phyloP scores from a whole-genome alignment of 2,888 invertebrate species.

The Xanthia icteritia region DNA sequence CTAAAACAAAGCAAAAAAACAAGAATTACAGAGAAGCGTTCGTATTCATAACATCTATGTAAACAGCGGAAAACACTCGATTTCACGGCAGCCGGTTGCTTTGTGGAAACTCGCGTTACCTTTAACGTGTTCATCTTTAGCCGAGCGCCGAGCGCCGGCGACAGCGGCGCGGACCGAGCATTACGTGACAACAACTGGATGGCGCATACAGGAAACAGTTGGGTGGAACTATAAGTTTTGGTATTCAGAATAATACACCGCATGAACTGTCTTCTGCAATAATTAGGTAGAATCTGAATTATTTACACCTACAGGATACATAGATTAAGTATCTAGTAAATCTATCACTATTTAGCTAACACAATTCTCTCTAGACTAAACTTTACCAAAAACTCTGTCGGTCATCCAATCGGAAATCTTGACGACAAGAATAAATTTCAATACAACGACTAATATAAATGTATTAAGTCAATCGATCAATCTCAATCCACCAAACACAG shows the following conservation, averaged over 20 bases:
- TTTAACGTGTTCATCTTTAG: not conserved
- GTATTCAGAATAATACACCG: not conserved
- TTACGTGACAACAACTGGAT: slow-evolving; percentile 1
- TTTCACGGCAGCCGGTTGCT: not conserved
- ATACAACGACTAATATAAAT: not conserved
- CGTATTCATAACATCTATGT: slow-evolving; percentile 14
- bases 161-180: not conserved
- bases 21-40: slow-evolving; percentile 12
- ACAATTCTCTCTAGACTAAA: too few species aligned
- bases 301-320: too few species aligned
- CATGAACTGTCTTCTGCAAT: not conserved
- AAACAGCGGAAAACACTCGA: not conserved
- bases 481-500: slow-evolving; percentile 18
- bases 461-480: slow-evolving; percentile 21
- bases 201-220: not conserved
- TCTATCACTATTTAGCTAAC: not conserved
- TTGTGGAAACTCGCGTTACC: not conserved
- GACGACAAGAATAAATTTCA: slow-evolving; percentile 7
- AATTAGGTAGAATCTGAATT: not conserved
- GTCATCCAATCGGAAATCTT: not conserved
- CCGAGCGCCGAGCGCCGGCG: too few species aligned
- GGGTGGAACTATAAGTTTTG: not conserved
- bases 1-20: not conserved
- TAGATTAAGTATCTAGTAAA: not conserved
- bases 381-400: not conserved